Evolutionary conservation across 2,888 invertebrate genomes (phyloP).

Genomic region (Gonocerus acuteangulatus): DNA sequence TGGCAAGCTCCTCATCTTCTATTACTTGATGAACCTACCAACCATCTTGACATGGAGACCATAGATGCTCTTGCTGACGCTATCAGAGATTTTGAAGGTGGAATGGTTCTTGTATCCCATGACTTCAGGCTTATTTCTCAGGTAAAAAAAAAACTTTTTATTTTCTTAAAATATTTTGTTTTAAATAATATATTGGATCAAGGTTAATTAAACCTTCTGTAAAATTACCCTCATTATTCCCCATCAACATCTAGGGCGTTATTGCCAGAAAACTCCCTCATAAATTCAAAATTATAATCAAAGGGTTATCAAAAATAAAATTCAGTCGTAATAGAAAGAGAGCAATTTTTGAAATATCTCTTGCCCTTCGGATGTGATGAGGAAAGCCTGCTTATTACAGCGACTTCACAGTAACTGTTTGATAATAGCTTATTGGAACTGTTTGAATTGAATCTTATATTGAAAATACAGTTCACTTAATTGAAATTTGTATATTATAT

Average conservation of each 20-base stretch:
- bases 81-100: constrained; percentile 94
- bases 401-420: too few relatives aligned
- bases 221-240: not conserved
- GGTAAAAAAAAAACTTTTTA: constrained; percentile 49
- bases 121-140: constrained; percentile 98
- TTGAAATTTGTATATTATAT: too few relatives aligned
- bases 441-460: too few relatives aligned
- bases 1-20: constrained; percentile 95
- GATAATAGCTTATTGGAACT: too few relatives aligned
- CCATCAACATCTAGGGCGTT: not conserved
- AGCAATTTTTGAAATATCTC: too few relatives aligned
- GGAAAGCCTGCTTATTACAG: too few relatives aligned
- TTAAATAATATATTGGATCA: not conserved
- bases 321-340: too few relatives aligned
- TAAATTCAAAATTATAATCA: too few relatives aligned
- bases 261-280: too few relatives aligned
- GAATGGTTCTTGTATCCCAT: constrained; percentile 98
- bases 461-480: too few relatives aligned
- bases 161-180: not conserved
- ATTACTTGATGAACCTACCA: constrained; percentile 79
- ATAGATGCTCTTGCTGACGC: constrained; percentile 97
- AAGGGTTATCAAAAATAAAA: too few relatives aligned
- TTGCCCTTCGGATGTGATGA: too few relatives aligned
- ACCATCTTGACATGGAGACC: constrained; percentile 95
- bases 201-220: not conserved